Evolutionary conservation across 2,888 invertebrate species (phyloP), one percentile per base, ranked within the genome.

Genomic region (Watsonalla cultraria): DNA sequence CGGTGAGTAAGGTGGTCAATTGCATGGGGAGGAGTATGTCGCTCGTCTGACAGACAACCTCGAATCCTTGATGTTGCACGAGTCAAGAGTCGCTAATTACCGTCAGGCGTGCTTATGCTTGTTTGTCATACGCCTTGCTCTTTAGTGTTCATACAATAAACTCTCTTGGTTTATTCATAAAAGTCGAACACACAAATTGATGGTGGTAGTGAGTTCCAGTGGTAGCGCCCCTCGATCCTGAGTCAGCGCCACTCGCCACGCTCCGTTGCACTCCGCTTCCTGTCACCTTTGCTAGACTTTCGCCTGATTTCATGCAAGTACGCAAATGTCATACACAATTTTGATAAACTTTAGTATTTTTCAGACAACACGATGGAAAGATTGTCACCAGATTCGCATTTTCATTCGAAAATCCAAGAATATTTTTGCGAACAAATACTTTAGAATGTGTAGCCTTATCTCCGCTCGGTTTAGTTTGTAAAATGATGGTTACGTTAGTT

Each of bases 271-370:
- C 84, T 66, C 77, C 78, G 80, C 81, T 89, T 89, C 86, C 89
- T 86, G 87, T 86, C 87, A 86, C 88, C 88, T 88, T 86, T 86
- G 78, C 83, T 81, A 80, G 82, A 84, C 85, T 84, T 84, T 86
- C 83, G 85, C 86, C 84, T 87, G 85, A 88, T 87, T 87, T 86
- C 86, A 84, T 86, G 82, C 81, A 78, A 80, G 76, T 83, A 82
- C 79, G 76, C 77, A 84, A 82, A 82, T 84, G 80, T 78, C 78
- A 74, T 70, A 65, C 42, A 42, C 9, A 42, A 42, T 42, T 42
- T 11, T 42, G 42, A 42, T 42, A 42, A 42, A 42, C 42, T 42
- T 42, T 5, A 42, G 11, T 11, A 42, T 11, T 42, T 42, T 42
- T 42, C 11, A 42, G 42, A 24, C 42, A 42, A 42, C 42, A 11